Conservation (phyloP, 2,797 vertebrate genomes). For the Gallinago stenura region DNA sequence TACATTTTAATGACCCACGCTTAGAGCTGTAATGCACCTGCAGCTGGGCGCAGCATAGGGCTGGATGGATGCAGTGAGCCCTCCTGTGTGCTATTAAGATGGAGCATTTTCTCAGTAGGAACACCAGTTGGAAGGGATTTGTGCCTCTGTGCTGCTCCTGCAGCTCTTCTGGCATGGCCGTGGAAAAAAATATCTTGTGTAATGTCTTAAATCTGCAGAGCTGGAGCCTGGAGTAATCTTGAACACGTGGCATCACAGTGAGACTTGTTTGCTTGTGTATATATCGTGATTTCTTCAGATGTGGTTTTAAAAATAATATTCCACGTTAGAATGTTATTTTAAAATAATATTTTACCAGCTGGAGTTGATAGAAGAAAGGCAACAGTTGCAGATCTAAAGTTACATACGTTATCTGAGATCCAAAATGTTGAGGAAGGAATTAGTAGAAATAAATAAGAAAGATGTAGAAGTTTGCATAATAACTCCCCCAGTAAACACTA, state of each 20-base stretch:
- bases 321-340: not conserved
- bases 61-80: not conserved
- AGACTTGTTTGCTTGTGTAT: not conserved
- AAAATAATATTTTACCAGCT: not conserved
- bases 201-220: conserved; percentile 10
- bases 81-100: not conserved
- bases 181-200: not conserved
- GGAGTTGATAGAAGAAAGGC: not conserved
- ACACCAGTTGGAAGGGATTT: conserved; percentile 18
- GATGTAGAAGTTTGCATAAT: not conserved
- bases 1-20: not conserved
- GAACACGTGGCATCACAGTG: not conserved
- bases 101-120: not conserved
- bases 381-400: not conserved
- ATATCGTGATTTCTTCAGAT: not conserved
- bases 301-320: not conserved
- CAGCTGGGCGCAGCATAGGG: not conserved
- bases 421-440: not conserved
- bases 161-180: not conserved
- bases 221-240: not conserved
- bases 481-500: not conserved
- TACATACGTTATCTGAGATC: not conserved
- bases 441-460: not conserved
- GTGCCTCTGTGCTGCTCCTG: not conserved
- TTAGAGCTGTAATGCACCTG: not conserved